Base-by-base conservation (phyloP, 2,797 vertebrate species). In the Tapera naevia region DNA sequence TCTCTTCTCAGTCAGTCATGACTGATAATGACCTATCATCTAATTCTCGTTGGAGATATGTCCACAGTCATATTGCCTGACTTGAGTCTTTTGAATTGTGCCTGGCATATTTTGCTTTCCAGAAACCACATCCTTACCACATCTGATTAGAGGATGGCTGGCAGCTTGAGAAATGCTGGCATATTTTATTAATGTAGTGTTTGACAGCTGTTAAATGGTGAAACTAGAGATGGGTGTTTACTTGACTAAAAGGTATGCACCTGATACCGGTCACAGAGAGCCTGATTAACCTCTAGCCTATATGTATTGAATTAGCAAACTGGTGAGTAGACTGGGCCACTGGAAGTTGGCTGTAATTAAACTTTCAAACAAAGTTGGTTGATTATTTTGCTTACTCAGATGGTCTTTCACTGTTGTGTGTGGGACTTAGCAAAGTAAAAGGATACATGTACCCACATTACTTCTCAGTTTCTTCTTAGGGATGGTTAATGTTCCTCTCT, bases 191-290 rank as follows among this genome's bases (percentile, higher is more conserved):
- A 48, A 97, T 94, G 94, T 79, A 74, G 71, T 60, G 18, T 94
- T 95, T 95, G 96, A 97, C 96, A 96, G 97, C 97, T 98, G 97
- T 91, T 96, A 97, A 91, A 72, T 87, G 54, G 80, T 91, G 97
- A 97, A 96, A 98, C 88, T 70, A 94, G 96, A 97, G 95, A 96
- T 94, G 81, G 96, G 82, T 74, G 50, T 89, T 90, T 50, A 13
- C 65, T 74, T 74, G 91, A 64, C 91, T 88, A 80, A 89, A 94
- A 96, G 91, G 85, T 78, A 76, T 67, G 94, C 81, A 94, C 81
- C 89, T 92, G 96, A 97, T 94, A 95, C 75, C 35, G 21, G 35
- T 90, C 80, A 75, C 10, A 5, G 61, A 81, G 96, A 96, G 64
- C 86, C 73, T 50, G 61, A 17, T 97, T 96, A 93, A 91, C 89